Evolutionary conservation across 2,113 vertebrate species (phyloP).

Genomic region (Ivindomyrus marchei): DNA sequence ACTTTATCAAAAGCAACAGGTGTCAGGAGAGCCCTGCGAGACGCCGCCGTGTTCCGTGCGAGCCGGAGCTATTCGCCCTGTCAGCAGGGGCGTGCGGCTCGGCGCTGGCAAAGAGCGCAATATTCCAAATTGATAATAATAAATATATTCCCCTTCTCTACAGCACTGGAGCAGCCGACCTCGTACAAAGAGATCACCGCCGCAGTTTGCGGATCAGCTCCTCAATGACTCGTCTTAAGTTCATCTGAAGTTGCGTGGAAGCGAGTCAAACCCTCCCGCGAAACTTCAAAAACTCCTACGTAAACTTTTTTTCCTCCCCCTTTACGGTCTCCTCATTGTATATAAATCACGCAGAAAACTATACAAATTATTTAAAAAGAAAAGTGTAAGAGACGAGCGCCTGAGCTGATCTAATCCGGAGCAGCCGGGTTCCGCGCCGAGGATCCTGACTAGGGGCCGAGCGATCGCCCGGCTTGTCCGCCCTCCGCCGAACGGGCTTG

Average conservation of each 20-base stretch:
- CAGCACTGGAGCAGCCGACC: background rate
- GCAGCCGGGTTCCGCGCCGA: background rate
- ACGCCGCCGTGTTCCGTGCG: background rate
- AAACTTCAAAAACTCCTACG: constrained; percentile 13
- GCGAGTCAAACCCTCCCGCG: constrained; percentile 14
- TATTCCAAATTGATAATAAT: background rate
- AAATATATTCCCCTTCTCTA: background rate
- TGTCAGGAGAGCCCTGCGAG: constrained; percentile 21
- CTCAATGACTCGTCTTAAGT: constrained; percentile 7
- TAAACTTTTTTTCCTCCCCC: constrained; percentile 7
- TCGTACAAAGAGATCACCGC: background rate
- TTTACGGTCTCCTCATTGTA: background rate
- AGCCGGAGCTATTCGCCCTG: background rate
- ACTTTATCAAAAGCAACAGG: constrained; percentile 29
- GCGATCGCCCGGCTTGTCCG: background rate
- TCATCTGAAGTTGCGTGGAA: background rate
- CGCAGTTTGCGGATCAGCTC: constrained; percentile 1
- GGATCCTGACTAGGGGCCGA: background rate
- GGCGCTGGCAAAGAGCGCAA: background rate
- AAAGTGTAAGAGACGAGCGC: background rate
- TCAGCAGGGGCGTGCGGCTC: background rate
- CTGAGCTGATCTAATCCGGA: background rate
- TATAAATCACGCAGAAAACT: constrained; percentile 16
- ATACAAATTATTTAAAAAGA: background rate
- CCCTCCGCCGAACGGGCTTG: background rate